Base-by-base conservation (phyloP, 2,888 invertebrate genomes). In the Noctua comes region DNA sequence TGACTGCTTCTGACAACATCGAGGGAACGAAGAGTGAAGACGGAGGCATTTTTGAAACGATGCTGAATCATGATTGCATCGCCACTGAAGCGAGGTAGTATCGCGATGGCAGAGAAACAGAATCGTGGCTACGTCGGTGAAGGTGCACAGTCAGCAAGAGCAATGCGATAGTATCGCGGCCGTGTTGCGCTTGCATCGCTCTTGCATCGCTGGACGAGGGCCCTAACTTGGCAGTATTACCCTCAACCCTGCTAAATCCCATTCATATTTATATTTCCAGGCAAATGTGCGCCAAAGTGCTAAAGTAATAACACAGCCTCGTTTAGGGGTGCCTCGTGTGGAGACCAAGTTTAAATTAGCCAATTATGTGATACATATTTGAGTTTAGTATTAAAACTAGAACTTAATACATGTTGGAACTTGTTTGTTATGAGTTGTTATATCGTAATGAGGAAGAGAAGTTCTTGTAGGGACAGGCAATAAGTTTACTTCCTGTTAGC, bases 201-300 rank as follows among this genome's bases (percentile, higher is more conserved):
- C 5, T 5, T 16, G 59, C 27, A 7, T 27, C 27, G 7, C 7
- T 59, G 18, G 18, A 1, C 31, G 36, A 64, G 10, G n/a, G 8
- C 8, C 66, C n/a, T 18, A 69, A 77, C 51, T 77, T 70, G 59
- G 82, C 46, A 31, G n/a, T 36, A 43, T 77, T 79, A 73, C 31
- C 65, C 40, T 10, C 31, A 73, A 75, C 43, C 57, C 31, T 62
- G 74, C 62, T 71, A 87, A 76, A 80, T 70, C 83, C 77, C 43
- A 87, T 80, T 87, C 87, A 86, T 88, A 88, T 87, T 88, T 88
- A 87, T 87, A 85, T 85, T 88, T 83, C 59, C 36, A 73, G 75
- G 69, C 66, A 68, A 87, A 83, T 82, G 73, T 62, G 71, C 78
- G 73, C 77, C 71, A 78, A 85, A 86, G 76, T 85, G 81, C 77